These are phyloP conservation scores for Muntiacus muntjak DNA, from an alignment of 2,113 vertebrate genomes.

Conservation along the genomic window DNA sequence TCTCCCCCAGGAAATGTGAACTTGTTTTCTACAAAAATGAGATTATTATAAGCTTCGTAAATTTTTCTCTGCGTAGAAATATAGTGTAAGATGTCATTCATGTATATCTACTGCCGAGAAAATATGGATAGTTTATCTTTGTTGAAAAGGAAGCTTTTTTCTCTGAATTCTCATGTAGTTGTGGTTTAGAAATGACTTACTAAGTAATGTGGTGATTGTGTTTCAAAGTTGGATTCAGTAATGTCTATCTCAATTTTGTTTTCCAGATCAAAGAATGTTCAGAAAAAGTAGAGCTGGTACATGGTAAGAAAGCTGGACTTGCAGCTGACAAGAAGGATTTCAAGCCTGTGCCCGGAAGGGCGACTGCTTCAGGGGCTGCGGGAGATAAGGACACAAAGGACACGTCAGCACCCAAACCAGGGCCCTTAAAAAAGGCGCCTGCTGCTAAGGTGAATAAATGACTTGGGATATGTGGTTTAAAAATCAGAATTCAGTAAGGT, in stretches of 20 bases:
- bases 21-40: background rate
- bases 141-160: constrained; percentile 18
- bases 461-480: background rate
- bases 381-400: constrained; percentile 84
- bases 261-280: constrained; percentile 95
- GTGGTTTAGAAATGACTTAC: constrained; percentile 4
- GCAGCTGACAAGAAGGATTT: constrained; percentile 82
- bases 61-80: constrained; percentile 26
- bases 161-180: background rate
- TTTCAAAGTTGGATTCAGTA: constrained; percentile 36
- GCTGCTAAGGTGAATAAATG: constrained; percentile 84
- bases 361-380: constrained; percentile 76
- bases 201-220: background rate
- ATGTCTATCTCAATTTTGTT: constrained; percentile 43
- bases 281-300: constrained; percentile 92
- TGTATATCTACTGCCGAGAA: background rate
- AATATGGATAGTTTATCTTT: background rate
- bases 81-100: background rate
- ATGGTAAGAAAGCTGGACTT: constrained; percentile 84
- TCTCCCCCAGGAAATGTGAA: background rate
- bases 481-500: constrained; percentile 10
- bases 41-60: background rate
- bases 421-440: constrained; percentile 85
- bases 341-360: constrained; percentile 83
- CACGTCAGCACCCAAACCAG: constrained; percentile 81